Conservation (phyloP, 2,888 invertebrate genomes). For the Nineta flava region DNA sequence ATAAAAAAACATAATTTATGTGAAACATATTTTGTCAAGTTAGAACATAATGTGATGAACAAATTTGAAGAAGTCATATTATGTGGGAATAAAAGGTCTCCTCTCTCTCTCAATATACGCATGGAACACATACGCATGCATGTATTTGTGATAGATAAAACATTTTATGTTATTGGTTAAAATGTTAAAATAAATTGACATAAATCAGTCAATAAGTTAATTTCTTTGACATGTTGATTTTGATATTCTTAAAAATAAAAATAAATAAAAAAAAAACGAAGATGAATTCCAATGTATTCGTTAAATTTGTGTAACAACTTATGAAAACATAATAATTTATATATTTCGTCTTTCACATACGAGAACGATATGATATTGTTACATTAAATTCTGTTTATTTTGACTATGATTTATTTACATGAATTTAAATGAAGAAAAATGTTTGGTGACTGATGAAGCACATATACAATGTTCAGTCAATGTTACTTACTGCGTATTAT, state of each 20-base stretch:
- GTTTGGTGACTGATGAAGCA: neutral
- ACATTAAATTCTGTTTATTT: neutral
- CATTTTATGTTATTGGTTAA: too few relatives aligned
- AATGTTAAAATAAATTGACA: constrained; percentile 1
- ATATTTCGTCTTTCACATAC: neutral
- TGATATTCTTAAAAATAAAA: neutral
- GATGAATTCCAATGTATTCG: too few relatives aligned
- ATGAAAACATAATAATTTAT: too few relatives aligned
- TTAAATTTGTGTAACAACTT: too few relatives aligned
- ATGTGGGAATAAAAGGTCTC: too few relatives aligned
- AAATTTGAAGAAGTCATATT: too few relatives aligned
- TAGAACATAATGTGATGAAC: too few relatives aligned
- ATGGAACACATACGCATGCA: too few relatives aligned
- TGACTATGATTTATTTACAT: neutral
- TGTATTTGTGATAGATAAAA: too few relatives aligned
- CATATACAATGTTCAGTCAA: neutral
- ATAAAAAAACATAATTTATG: too few relatives aligned
- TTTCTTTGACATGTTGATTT: neutral
- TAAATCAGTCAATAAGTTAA: neutral
- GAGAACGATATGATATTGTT: neutral
- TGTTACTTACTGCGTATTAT: constrained; percentile 5
- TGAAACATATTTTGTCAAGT: too few relatives aligned
- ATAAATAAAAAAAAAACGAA: neutral
- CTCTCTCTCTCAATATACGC: too few relatives aligned
- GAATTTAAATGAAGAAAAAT: neutral